phyloP scores from a whole-genome alignment of 2,888 invertebrate genomes.

The Sarcophaga subvicina region DNA sequence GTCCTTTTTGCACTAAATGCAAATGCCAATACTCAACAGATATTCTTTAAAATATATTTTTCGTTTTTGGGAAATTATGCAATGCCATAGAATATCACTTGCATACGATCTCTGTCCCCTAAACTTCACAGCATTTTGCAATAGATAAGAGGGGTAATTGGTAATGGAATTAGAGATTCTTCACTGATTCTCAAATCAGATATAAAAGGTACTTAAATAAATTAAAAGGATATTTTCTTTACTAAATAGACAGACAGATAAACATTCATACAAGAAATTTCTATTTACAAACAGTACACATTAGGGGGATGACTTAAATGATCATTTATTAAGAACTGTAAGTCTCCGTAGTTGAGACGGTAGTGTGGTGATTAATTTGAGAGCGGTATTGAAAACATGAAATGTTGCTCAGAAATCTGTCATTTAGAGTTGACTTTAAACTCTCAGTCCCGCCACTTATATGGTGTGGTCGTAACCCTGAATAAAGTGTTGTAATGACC shows the following conservation, averaged over 20 bases:
- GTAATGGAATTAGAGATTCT: slow-evolving; percentile 65
- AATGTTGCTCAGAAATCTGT: too few relatives aligned
- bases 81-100: slow-evolving; percentile 35
- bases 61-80: slow-evolving; percentile 41
- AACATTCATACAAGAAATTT: slow-evolving; percentile 32
- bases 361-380: too few relatives aligned
- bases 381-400: too few relatives aligned
- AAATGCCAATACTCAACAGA: background rate
- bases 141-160: slow-evolving; percentile 28
- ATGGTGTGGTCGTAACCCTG: too few relatives aligned
- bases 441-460: too few relatives aligned
- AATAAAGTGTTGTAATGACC: too few relatives aligned
- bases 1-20: background rate
- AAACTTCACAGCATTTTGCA: background rate
- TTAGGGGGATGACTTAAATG: too few relatives aligned
- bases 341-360: too few relatives aligned
- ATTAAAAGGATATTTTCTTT: slow-evolving; percentile 62
- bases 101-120: slow-evolving; percentile 17
- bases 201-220: slow-evolving; percentile 67
- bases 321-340: too few relatives aligned
- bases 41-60: slow-evolving; percentile 38
- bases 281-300: too few relatives aligned
- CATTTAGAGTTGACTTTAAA: too few relatives aligned
- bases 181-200: slow-evolving; percentile 63
- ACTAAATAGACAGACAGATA: slow-evolving; percentile 38